Percentiles rank a stretch among this genome's conserved stretches.
Evolutionary conservation across 2,797 vertebrate species (phyloP).

Genomic region (Characodon lateralis): DNA sequence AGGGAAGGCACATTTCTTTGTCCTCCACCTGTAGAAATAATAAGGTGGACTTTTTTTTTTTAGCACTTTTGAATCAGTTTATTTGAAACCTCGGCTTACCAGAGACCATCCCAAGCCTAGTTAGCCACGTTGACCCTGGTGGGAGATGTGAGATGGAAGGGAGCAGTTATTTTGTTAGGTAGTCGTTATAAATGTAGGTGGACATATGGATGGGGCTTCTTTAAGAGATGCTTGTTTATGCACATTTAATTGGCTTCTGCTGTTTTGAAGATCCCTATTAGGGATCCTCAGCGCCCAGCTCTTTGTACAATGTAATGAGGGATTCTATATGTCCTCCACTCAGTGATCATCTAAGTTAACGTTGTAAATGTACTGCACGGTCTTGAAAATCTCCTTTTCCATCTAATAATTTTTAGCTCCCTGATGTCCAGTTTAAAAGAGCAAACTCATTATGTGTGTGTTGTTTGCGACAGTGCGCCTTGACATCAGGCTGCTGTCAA

Average conservation of each 20-base stretch:
- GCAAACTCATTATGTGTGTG: slow-evolving; percentile 7
- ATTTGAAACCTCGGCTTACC: too few relatives aligned
- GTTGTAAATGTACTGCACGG: slow-evolving; percentile 1
- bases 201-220: slow-evolving; percentile 32
- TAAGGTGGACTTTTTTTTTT: not conserved
- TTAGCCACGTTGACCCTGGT: not conserved
- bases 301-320: slow-evolving; percentile 2
- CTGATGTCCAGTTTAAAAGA: not conserved
- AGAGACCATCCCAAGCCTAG: not conserved
- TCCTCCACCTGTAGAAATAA: not conserved
- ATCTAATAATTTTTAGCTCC: slow-evolving; percentile 9
- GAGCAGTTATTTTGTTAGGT: slow-evolving; percentile 10
- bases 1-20: not conserved
- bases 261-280: slow-evolving; percentile 16
- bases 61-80: not conserved
- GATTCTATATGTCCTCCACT: slow-evolving; percentile 2
- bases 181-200: slow-evolving; percentile 2
- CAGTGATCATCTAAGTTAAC: not conserved
- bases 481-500: slow-evolving; percentile 30
- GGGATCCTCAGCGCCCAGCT: slow-evolving; percentile 6
- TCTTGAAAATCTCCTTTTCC: not conserved
- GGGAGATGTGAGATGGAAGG: not conserved
- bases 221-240: slow-evolving; percentile 18
- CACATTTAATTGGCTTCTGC: slow-evolving; percentile 25
- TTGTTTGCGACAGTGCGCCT: slow-evolving; percentile 14